These are phyloP conservation scores for Prietella phreatophila DNA, from an alignment of 2,113 vertebrate genomes.

Conservation along the genomic window DNA sequence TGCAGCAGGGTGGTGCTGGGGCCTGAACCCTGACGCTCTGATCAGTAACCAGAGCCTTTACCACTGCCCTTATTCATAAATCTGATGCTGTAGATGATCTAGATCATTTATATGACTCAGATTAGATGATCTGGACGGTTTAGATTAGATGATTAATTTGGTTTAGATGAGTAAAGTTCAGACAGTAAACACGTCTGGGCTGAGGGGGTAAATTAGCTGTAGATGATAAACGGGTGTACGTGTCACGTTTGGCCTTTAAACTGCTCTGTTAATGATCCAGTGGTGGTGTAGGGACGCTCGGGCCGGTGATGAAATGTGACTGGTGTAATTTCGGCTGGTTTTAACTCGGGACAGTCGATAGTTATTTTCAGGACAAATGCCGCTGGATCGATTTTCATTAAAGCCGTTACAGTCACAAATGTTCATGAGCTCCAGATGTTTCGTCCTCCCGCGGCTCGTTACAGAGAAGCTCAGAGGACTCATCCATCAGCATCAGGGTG, in stretches of 20 bases:
- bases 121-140: background rate
- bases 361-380: constrained; percentile 27
- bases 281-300: too few relatives aligned
- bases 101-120: background rate
- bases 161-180: background rate
- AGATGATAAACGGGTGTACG: background rate
- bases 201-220: background rate
- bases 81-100: background rate
- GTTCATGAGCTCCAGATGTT: background rate
- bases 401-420: background rate
- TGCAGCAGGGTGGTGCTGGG: background rate
- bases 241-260: background rate
- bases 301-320: constrained; percentile 1
- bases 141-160: background rate
- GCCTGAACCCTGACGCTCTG: background rate
- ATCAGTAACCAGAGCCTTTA: background rate
- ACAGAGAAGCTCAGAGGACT: background rate
- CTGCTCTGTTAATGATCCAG: background rate
- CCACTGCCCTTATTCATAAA: background rate
- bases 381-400: background rate
- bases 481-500: constrained; percentile 19
- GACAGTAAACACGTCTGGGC: background rate
- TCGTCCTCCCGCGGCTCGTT: background rate
- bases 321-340: background rate
- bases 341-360: constrained; percentile 2